These are phyloP conservation scores for Euphydryas editha DNA, from an alignment of 2,888 invertebrate genomes.

Conservation along the genomic window DNA sequence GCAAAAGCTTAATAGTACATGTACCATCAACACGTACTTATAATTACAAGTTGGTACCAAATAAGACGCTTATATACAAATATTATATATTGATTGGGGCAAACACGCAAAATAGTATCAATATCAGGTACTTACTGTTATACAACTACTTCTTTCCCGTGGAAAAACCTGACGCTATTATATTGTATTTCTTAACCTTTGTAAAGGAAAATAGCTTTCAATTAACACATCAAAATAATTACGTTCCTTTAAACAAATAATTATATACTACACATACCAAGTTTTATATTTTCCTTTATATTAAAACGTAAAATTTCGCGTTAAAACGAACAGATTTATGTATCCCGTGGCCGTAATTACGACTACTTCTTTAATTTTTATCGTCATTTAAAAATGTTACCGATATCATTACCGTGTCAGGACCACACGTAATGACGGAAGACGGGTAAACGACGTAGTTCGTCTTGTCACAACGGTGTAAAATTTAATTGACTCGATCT, in stretches of 20 bases:
- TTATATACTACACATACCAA: conserved; percentile 1
- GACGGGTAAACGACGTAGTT: background rate
- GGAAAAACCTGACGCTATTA: background rate
- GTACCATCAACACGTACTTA: no score
- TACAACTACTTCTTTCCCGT: background rate
- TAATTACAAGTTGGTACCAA: no score
- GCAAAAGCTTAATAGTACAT: no score
- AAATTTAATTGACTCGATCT: conserved; percentile 23
- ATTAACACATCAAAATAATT: conserved; percentile 7
- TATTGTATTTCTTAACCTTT: background rate
- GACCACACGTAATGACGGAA: conserved; percentile 26
- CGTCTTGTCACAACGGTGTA: conserved; percentile 8
- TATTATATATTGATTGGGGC: no score
- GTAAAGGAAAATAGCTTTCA: background rate
- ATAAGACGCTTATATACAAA: no score
- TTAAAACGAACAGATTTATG: conserved; percentile 1
- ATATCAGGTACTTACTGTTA: background rate
- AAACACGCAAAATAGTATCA: no score
- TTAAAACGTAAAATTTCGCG: conserved; percentile 7
- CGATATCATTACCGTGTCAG: conserved; percentile 47
- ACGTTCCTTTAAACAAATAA: conserved; percentile 1
- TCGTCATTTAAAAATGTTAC: conserved; percentile 39
- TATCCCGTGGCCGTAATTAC: conserved; percentile 33
- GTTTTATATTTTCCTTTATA: conserved; percentile 10
- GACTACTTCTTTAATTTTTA: conserved; percentile 35